These are phyloP conservation scores for Zaprionus ghesquierei DNA, from an alignment of 1,140 invertebrate species.

Conservation along the genomic window DNA sequence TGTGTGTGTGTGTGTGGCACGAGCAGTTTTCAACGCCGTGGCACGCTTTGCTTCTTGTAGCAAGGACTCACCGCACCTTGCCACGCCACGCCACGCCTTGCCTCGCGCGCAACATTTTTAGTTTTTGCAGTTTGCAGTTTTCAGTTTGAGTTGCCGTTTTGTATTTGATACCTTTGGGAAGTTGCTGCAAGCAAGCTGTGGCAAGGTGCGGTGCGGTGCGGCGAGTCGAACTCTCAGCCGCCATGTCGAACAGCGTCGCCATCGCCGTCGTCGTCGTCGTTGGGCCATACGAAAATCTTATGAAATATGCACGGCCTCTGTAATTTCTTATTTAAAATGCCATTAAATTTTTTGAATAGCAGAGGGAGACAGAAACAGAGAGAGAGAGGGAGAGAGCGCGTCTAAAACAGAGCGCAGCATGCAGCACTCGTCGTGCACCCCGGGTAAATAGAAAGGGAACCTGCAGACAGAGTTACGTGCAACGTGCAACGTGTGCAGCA, in stretches of 20 bases:
- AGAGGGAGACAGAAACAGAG: conserved; percentile 42
- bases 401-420: conserved; percentile 76
- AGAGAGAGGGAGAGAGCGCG: neutral
- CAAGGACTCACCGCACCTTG: conserved; percentile 3
- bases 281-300: conserved; percentile 74
- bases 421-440: conserved; percentile 56
- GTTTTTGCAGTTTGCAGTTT: conserved; percentile 28
- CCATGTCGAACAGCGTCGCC: conserved; percentile 51
- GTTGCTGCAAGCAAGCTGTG: conserved; percentile 2
- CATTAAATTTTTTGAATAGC: conserved; percentile 83
- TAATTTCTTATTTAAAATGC: conserved; percentile 83
- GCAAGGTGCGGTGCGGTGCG: neutral
- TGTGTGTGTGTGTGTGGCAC: conserved; percentile 11
- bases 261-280: neutral
- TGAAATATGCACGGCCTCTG: conserved; percentile 81
- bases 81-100: neutral
- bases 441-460: conserved; percentile 69
- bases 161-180: conserved; percentile 79
- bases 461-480: conserved; percentile 25
- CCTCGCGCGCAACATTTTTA: conserved; percentile 40
- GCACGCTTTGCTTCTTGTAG: conserved; percentile 65
- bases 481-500: conserved; percentile 15
- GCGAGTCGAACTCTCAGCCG: conserved; percentile 61
- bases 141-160: conserved; percentile 49
- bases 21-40: conserved; percentile 42